Evolutionary conservation across 2,888 invertebrate species (phyloP).

Genomic region (Bedellia somnulentella): DNA sequence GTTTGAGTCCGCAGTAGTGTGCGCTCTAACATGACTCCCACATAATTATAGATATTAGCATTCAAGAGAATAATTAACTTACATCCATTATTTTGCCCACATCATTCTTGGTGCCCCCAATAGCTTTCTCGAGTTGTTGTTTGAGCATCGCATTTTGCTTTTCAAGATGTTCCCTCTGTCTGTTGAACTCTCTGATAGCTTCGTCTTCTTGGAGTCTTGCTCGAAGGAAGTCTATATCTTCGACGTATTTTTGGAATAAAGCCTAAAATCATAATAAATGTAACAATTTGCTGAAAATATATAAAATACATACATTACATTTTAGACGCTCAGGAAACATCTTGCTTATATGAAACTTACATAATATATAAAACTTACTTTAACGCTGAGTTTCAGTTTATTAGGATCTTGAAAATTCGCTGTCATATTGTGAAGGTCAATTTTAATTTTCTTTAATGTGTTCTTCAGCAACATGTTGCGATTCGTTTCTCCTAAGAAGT

Average conservation of each 20-base stretch:
- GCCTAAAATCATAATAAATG: conserved; percentile 24
- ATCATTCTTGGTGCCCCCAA: conserved; percentile 52
- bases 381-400: conserved; percentile 58
- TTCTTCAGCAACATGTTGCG: conserved; percentile 64
- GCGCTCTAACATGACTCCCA: neutral
- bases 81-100: conserved; percentile 69
- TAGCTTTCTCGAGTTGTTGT: conserved; percentile 28
- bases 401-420: conserved; percentile 76
- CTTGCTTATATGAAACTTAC: too few species aligned
- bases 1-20: too few species aligned
- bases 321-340: too few species aligned
- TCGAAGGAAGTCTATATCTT: conserved; percentile 68
- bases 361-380: conserved; percentile 24
- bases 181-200: conserved; percentile 72
- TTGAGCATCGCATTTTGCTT: conserved; percentile 45
- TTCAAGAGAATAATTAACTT: conserved; percentile 17
- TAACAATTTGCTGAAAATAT: neutral
- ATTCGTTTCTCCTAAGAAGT: conserved; percentile 67
- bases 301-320: too few species aligned
- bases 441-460: conserved; percentile 73
- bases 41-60: neutral
- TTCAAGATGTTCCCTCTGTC: conserved; percentile 83
- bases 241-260: conserved; percentile 71
- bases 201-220: conserved; percentile 70
- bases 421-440: conserved; percentile 79